phyloP scores from a whole-genome alignment of 2,797 vertebrate species.

The Pangasius mekongensis region DNA sequence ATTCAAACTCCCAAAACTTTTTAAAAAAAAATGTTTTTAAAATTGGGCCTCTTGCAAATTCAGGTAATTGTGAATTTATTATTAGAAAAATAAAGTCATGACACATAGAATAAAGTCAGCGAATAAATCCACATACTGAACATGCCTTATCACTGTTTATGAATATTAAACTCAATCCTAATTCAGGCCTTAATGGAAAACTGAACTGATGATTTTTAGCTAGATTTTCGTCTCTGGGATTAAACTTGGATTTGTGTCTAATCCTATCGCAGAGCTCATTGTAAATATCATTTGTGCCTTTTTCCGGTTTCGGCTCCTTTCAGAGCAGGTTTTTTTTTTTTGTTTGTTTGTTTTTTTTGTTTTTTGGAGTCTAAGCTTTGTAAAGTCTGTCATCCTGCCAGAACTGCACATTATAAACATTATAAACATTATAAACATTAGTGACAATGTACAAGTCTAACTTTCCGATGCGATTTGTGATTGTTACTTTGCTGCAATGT shows the following conservation, averaged over 20 bases:
- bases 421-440: neutral
- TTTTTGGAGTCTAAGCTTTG: slow-evolving; percentile 3
- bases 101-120: neutral
- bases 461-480: slow-evolving; percentile 50
- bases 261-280: slow-evolving; percentile 27
- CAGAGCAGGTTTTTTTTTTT: neutral
- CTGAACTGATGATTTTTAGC: neutral
- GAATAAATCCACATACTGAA: neutral
- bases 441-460: neutral
- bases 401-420: slow-evolving; percentile 32
- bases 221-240: neutral
- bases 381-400: slow-evolving; percentile 15
- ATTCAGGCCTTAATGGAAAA: neutral
- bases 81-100: neutral
- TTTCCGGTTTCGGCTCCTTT: slow-evolving; percentile 10
- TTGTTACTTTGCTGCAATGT: slow-evolving; percentile 62
- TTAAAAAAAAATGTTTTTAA: neutral
- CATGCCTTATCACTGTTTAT: neutral
- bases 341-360: neutral
- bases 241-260: neutral
- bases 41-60: slow-evolving; percentile 8
- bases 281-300: slow-evolving; percentile 57
- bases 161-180: neutral
- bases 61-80: slow-evolving; percentile 2
- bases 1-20: neutral